These are phyloP conservation scores for Ficedula albicollis DNA, from an alignment of 2,797 vertebrate genomes.

Conservation along the genomic window DNA sequence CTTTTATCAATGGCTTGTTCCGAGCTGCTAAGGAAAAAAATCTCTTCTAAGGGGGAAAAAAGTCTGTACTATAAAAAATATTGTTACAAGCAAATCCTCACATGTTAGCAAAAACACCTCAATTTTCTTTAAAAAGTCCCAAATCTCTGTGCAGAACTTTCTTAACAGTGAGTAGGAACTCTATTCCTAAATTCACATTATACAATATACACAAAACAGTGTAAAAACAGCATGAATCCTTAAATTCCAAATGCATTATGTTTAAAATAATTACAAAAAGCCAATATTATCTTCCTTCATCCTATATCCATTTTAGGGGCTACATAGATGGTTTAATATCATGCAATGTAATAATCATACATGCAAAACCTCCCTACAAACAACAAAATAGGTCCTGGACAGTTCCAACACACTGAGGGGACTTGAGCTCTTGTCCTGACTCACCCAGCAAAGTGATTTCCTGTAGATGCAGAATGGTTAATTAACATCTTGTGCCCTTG, in stretches of 20 bases:
- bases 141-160: background rate
- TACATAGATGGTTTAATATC: background rate
- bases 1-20: background rate
- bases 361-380: background rate
- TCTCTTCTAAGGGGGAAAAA: background rate
- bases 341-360: background rate
- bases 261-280: background rate
- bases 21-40: background rate
- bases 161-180: background rate
- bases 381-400: background rate
- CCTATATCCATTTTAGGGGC: background rate
- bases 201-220: background rate
- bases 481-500: background rate
- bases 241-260: background rate
- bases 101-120: background rate
- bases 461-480: background rate
- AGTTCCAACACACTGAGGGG: accelerated
- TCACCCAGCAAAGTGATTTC: background rate
- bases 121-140: background rate
- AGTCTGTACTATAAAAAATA: background rate
- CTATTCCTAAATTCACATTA: background rate
- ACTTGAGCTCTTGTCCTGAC: background rate
- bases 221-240: background rate
- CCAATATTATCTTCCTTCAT: background rate
- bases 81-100: background rate